Evolutionary conservation across 2,113 vertebrate species (phyloP), one percentile per base, ranked within the genome.

Genomic region (Aythya baeri): DNA sequence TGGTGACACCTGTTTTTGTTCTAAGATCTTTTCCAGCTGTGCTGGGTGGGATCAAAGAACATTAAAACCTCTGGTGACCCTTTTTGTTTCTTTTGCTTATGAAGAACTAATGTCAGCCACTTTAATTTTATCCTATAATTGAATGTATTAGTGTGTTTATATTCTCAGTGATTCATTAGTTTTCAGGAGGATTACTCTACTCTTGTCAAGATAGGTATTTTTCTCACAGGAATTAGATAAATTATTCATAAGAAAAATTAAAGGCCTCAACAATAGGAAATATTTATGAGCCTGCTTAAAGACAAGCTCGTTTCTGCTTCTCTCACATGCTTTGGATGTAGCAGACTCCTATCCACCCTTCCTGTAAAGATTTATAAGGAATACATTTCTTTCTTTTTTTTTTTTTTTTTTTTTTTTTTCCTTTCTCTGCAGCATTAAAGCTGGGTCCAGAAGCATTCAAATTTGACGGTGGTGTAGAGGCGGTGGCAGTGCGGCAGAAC

Each of bases 401-500:
- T 34, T 20, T 52, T 27, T 17, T 34, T 50, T 23, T 50, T 50
- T 23, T 13, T 10, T 22, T 26, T 17, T 8, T 15, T 52, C 41
- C 36, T 91, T 65, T 59, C n/a, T 96, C 74, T 82, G 32, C 94
- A 99, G 99, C 99, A 77, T 95, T 99, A 96, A 99, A 99, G 97
- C 97, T 99, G 26, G 99, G 99, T 75, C 99, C 99, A 15, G 99
- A 99, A 93, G 99, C 99, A 31, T 99, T 99, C 93, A 99, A 99
- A 96, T 99, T 99, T 82, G 99, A 99, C 91, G 99, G 99, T 31
- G 99, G 99, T 1, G 97, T 99, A 77, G 99, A 99, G 97, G 99
- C 99, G 0, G 99, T 99, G 91, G 99, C 99, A 10, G 98, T 99
- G 34, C 98, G 99, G 54, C 99, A 99, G 97, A 99, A 99, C 43